Evolutionary conservation across 2,113 vertebrate genomes (phyloP).

Genomic region (Pseudois nayaur): DNA sequence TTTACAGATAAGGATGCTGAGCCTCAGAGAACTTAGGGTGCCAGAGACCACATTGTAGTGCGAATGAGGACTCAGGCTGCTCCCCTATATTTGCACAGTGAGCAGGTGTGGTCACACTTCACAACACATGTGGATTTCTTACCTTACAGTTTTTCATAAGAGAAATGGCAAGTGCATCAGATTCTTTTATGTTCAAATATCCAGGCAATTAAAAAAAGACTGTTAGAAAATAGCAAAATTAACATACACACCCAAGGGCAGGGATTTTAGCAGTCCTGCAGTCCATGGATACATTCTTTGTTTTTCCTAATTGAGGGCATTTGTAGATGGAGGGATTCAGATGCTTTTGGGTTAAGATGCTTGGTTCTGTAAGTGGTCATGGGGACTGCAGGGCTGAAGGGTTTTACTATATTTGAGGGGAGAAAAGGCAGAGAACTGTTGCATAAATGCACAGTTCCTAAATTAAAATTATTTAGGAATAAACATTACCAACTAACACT

Average conservation of each 20-base stretch:
- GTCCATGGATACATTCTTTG: neutral
- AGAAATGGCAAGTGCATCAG: neutral
- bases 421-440: neutral
- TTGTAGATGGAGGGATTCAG: neutral
- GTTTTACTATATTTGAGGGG: neutral
- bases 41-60: fast-evolving
- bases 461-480: neutral
- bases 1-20: neutral
- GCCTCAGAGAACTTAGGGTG: neutral
- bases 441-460: neutral
- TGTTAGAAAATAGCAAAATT: neutral
- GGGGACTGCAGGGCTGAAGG: neutral
- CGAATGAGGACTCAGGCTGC: fast-evolving
- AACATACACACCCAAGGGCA: neutral
- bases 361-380: neutral
- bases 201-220: neutral
- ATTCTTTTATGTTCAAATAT: neutral
- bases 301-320: neutral
- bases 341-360: neutral
- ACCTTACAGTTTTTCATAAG: neutral
- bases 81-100: neutral
- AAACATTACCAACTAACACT: neutral
- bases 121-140: neutral
- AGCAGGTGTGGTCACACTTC: neutral
- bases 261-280: neutral